Percentiles rank a stretch among this genome's conserved stretches.
phyloP scores from a whole-genome alignment of 1,140 invertebrate genomes.

The Cotesia glomerata region DNA sequence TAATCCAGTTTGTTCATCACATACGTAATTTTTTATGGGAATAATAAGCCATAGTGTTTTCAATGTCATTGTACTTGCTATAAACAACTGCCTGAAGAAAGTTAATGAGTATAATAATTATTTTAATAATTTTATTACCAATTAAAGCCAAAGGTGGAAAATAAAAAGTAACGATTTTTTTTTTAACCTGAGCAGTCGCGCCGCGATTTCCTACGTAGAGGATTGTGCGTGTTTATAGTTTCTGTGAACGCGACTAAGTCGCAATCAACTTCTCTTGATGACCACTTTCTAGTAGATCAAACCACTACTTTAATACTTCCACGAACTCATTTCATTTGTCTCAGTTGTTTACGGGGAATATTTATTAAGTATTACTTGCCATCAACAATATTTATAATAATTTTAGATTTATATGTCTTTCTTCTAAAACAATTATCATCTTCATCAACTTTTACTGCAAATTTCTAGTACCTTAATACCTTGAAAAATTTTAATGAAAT shows the following conservation, averaged over 20 bases:
- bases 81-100: too few relatives aligned
- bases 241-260: slow-evolving; percentile 35
- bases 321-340: slow-evolving; percentile 23
- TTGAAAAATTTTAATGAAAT: too few relatives aligned
- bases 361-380: not conserved
- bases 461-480: too few relatives aligned
- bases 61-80: too few relatives aligned
- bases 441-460: too few relatives aligned
- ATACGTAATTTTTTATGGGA: too few relatives aligned
- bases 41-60: too few relatives aligned
- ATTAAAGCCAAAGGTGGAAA: not conserved
- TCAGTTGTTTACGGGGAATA: slow-evolving; percentile 8
- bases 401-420: slow-evolving; percentile 5
- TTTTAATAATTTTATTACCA: too few relatives aligned
- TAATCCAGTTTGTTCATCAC: too few relatives aligned
- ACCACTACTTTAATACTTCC: slow-evolving; percentile 26
- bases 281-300: slow-evolving; percentile 34
- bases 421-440: too few relatives aligned
- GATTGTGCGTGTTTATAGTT: slow-evolving; percentile 43
- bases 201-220: not conserved
- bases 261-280: slow-evolving; percentile 39
- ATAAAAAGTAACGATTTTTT: slow-evolving; percentile 14
- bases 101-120: too few relatives aligned
- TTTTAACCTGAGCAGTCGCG: not conserved
- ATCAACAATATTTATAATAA: too few relatives aligned